Evolutionary conservation across 92 coral and sea anemone species (phyloP).

Genomic region (Muricea muricata): DNA sequence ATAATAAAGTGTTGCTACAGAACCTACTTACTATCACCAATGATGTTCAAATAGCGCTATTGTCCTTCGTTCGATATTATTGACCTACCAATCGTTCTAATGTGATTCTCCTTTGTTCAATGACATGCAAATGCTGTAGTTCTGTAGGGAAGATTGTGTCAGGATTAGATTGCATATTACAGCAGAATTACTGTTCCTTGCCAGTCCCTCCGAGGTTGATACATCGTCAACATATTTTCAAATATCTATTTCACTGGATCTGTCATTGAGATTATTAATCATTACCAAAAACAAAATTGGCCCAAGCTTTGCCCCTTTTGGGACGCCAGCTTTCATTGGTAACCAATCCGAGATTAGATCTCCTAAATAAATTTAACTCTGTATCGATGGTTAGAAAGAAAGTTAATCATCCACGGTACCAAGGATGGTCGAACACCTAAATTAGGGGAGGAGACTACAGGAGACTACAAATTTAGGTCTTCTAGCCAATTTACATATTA

Average conservation of each 20-base stretch:
- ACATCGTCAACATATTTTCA: slow-evolving; percentile 26
- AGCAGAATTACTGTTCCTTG: slow-evolving; percentile 27
- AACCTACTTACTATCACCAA: too few relatives aligned
- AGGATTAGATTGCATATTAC: slow-evolving; percentile 22
- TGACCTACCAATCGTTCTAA: too few relatives aligned
- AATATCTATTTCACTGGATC: slow-evolving; percentile 7
- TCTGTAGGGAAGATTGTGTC: neutral
- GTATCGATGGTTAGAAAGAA: slow-evolving; percentile 44
- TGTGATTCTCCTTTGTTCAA: too few relatives aligned
- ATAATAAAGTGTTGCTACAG: too few relatives aligned
- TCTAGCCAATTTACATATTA: slow-evolving; percentile 7
- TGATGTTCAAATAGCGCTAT: too few relatives aligned
- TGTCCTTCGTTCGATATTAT: too few relatives aligned
- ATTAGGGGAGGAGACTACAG: too few relatives aligned
- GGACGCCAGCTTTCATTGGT: slow-evolving; percentile 48
- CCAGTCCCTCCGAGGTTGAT: slow-evolving; percentile 13
- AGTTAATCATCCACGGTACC: slow-evolving; percentile 25
- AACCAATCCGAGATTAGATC: slow-evolving; percentile 22
- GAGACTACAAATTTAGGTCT: slow-evolving; percentile 1
- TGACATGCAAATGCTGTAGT: too few relatives aligned
- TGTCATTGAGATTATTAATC: slow-evolving; percentile 5
- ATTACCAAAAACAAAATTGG: slow-evolving; percentile 27
- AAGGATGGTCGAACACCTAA: neutral
- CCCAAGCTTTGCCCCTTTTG: slow-evolving; percentile 29
- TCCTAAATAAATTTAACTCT: slow-evolving; percentile 24